A percentile compares a stretch with the other conserved stretches of the same genome.
These are phyloP conservation scores for Labeo rohita DNA, from an alignment of 2,113 vertebrate genomes.

Conservation along the genomic window DNA sequence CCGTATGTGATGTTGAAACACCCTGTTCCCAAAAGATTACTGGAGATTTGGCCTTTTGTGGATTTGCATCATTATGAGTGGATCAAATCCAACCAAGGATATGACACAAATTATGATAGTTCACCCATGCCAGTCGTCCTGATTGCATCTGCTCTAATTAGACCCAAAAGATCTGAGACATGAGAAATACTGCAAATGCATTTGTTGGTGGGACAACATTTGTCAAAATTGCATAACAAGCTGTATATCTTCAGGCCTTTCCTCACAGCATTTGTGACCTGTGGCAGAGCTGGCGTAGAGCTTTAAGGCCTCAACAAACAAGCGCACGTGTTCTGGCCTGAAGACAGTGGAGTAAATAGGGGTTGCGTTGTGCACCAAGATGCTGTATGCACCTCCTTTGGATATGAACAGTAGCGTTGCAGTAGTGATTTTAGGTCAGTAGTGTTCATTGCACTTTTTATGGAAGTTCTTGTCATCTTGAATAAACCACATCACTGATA, in stretches of 20 bases:
- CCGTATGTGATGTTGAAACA: neutral
- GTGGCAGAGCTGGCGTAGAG: neutral
- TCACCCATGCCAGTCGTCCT: neutral
- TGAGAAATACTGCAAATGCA: neutral
- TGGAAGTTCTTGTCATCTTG: neutral
- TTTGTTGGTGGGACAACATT: neutral
- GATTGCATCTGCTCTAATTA: conserved; percentile 9
- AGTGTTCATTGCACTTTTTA: neutral
- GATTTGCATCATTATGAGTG: conserved; percentile 7
- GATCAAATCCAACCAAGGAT: neutral
- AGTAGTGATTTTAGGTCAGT: neutral
- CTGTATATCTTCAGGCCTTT: neutral
- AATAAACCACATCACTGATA: neutral
- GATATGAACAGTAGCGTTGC: conserved; percentile 41
- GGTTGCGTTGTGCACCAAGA: conserved; percentile 17
- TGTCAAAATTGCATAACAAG: neutral
- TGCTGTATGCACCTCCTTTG: conserved; percentile 49
- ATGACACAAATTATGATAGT: neutral
- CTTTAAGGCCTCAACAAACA: conserved; percentile 51
- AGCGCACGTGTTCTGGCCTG: conserved; percentile 35
- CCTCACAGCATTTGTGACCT: neutral
- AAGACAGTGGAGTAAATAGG: conserved; percentile 28
- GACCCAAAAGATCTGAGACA: neutral
- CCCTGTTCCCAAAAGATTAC: neutral
- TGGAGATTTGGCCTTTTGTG: neutral